Evolutionary conservation across 2,888 invertebrate genomes (phyloP).

Genomic region (Drosophila atripex): DNA sequence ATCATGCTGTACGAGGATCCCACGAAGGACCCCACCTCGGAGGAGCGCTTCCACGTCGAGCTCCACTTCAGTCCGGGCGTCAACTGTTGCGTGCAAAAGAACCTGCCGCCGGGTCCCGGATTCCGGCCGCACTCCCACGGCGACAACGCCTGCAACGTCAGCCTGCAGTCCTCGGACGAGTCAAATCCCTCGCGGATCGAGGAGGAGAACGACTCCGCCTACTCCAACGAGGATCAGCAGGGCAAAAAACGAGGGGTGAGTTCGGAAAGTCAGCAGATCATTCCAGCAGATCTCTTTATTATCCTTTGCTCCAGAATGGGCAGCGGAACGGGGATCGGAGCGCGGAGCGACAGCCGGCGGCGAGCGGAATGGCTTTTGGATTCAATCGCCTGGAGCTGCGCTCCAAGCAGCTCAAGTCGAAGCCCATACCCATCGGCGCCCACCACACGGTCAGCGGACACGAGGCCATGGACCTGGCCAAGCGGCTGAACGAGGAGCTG

Average conservation of each 20-base stretch:
- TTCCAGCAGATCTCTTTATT: neutral
- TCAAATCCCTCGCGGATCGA: slow-evolving; percentile 89
- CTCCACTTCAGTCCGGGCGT: slow-evolving; percentile 99
- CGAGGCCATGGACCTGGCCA: slow-evolving; percentile 91
- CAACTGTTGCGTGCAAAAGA: slow-evolving; percentile 97
- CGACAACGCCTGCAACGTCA: slow-evolving; percentile 85
- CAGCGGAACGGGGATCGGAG: slow-evolving; percentile 8
- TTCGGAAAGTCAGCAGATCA: neutral
- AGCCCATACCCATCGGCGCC: slow-evolving; percentile 89
- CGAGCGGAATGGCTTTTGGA: slow-evolving; percentile 51
- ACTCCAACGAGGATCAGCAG: slow-evolving; percentile 77
- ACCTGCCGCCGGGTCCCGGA: slow-evolving; percentile 95
- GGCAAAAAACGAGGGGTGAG: slow-evolving; percentile 68
- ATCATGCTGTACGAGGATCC: slow-evolving; percentile 99
- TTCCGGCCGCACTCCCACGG: slow-evolving; percentile 96
- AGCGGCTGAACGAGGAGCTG: slow-evolving; percentile 88
- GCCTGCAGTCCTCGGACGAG: slow-evolving; percentile 86
- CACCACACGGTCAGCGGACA: slow-evolving; percentile 92
- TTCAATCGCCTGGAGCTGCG: slow-evolving; percentile 77
- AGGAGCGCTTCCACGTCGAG: slow-evolving; percentile 98
- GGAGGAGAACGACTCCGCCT: slow-evolving; percentile 87
- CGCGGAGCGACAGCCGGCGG: slow-evolving; percentile 20
- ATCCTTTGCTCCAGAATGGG: neutral
- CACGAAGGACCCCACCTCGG: slow-evolving; percentile 95
- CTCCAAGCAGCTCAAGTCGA: slow-evolving; percentile 86